Conservation (phyloP, 2,113 vertebrate species). For the Brachionichthys hirsutus region DNA sequence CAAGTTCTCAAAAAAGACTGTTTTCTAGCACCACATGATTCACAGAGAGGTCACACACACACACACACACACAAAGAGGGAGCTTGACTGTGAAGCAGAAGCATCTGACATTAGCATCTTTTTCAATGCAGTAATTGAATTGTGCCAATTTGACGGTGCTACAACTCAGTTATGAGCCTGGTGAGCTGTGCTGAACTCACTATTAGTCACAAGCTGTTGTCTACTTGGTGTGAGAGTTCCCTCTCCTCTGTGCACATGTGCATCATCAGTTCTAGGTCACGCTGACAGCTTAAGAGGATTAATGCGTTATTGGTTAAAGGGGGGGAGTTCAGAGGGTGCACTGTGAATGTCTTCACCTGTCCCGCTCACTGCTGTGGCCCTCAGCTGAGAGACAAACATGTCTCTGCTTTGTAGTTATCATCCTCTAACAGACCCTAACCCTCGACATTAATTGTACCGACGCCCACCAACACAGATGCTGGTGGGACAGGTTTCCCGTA, state of each 20-base stretch:
- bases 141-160: slow-evolving; percentile 31
- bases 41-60: slow-evolving; percentile 18
- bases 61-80: slow-evolving; percentile 11
- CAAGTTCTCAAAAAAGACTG: background rate
- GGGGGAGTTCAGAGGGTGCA: slow-evolving; percentile 23
- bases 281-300: slow-evolving; percentile 67
- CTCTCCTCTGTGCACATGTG: slow-evolving; percentile 34
- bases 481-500: slow-evolving; percentile 37
- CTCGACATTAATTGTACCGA: slow-evolving; percentile 24
- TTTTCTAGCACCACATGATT: slow-evolving; percentile 16
- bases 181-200: slow-evolving; percentile 45
- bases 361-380: slow-evolving; percentile 18
- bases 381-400: slow-evolving; percentile 12
- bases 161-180: slow-evolving; percentile 46
- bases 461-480: slow-evolving; percentile 29
- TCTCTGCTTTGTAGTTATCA: slow-evolving; percentile 26
- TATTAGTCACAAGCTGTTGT: slow-evolving; percentile 43
- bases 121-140: slow-evolving; percentile 33
- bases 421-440: slow-evolving; percentile 39
- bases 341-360: slow-evolving; percentile 40
- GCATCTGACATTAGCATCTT: slow-evolving; percentile 49
- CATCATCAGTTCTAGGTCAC: slow-evolving; percentile 58
- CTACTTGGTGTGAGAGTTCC: slow-evolving; percentile 35
- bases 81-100: slow-evolving; percentile 25
- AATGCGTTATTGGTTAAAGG: slow-evolving; percentile 44